phyloP scores from a whole-genome alignment of 1,140 invertebrate species.

The Cheumatopsyche charites region DNA sequence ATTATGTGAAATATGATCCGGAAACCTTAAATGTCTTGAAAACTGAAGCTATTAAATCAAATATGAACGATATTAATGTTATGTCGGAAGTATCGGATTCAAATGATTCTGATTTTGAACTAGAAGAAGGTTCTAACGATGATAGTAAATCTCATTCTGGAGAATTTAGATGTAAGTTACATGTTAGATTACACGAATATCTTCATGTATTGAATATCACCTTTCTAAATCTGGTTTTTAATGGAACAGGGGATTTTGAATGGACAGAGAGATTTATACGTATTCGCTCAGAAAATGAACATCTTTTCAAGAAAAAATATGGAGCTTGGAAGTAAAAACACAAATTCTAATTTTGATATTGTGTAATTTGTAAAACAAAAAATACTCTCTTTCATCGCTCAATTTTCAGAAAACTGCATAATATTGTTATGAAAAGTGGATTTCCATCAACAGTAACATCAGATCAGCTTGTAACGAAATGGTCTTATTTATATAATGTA shows the following conservation, averaged over 20 bases:
- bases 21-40: neutral
- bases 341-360: slow-evolving; percentile 11
- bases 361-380: no score
- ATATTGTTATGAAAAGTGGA: slow-evolving; percentile 44
- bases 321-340: slow-evolving; percentile 42
- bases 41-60: no score
- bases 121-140: neutral
- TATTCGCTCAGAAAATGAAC: slow-evolving; percentile 44
- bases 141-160: neutral
- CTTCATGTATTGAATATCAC: slow-evolving; percentile 20
- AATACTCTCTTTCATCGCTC: no score
- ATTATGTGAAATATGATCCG: neutral
- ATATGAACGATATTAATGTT: no score
- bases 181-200: no score
- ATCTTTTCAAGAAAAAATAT: slow-evolving; percentile 42
- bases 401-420: slow-evolving; percentile 42
- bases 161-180: slow-evolving; percentile 20
- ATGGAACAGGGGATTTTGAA: slow-evolving; percentile 38
- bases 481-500: slow-evolving; percentile 40
- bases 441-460: slow-evolving; percentile 42
- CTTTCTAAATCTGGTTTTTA: slow-evolving; percentile 17
- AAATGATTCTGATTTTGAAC: neutral
- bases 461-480: slow-evolving; percentile 41
- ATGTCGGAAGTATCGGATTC: no score
- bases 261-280: slow-evolving; percentile 46